Base-by-base conservation (phyloP, 2,113 vertebrate genomes). In the Pampusana beccarii region DNA sequence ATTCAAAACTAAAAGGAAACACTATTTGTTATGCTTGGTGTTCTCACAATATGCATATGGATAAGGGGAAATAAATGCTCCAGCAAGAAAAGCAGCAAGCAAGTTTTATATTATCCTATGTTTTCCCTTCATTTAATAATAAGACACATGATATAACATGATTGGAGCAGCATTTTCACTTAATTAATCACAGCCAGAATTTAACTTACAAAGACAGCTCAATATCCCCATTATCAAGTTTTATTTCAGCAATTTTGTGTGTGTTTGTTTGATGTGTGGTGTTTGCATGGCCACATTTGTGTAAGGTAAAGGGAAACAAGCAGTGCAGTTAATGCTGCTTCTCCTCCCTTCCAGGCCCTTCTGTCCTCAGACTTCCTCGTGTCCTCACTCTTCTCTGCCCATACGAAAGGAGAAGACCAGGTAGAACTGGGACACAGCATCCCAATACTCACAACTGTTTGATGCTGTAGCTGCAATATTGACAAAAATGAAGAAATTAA, bases 1-100 rank as follows among this genome's bases (percentile, higher is more conserved):
- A 56, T 57, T 82, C 73, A 93, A 66, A 95, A 88, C 78, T 92
- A 87, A 93, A 90, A 48, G 25, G 58, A 96, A 95, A 88, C 42
- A 26, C 42, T 62, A 60, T 67, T 78, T 80, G 53, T 87, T 82
- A 74, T 14, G 36, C 46, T 78, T 64, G 31, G 42, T 62, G 36
- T 53, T 88, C 79, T 78, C 3, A 1, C 57, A 88, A 46, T 23
- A 86, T 38, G 42, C 3, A 2, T 29, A 62, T 4, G 16, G 84
- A 72, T 33, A 66, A 40, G n/a, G 6, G 36, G 46, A 88, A 93
- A 85, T 29, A 91, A 90, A 96, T 74, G 23, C 24, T 93, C 28
- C 67, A 54, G n/a, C n/a, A 80, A 65, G 13, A n/a, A 71, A 91
- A 80, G 62, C 28, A 51, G 53, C 11, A 64, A 61, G 9, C 42